Percentiles rank a stretch among this genome's conserved stretches.
phyloP scores from a whole-genome alignment of 2,113 vertebrate species.

The Craseonycteris thonglongyai region DNA sequence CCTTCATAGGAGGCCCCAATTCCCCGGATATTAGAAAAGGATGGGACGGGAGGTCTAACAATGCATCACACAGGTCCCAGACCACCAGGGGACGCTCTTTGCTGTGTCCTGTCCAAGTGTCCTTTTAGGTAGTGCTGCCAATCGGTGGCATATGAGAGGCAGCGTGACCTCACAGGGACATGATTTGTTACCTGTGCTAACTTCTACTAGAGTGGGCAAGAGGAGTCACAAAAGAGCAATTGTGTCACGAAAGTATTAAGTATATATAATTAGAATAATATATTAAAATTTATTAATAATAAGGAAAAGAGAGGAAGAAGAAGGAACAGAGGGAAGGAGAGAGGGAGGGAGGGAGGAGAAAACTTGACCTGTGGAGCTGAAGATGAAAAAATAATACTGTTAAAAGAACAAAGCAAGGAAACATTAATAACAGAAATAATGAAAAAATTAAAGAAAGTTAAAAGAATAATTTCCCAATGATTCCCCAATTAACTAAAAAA shows the following conservation, averaged over 20 bases:
- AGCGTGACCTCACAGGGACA: not conserved
- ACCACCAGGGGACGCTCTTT: not conserved
- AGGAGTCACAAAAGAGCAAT: not conserved
- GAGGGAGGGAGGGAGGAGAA: not conserved
- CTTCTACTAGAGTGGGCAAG: not conserved
- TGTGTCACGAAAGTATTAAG: not conserved
- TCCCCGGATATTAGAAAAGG: not conserved
- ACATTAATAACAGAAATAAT: not conserved
- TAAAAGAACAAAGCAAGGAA: not conserved
- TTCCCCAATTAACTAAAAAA: not conserved
- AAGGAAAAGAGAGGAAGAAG: too few relatives aligned
- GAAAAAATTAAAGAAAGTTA: not conserved
- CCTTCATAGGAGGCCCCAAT: not conserved
- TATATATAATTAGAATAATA: not conserved
- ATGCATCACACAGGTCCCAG: accelerated
- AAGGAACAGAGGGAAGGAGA: too few relatives aligned
- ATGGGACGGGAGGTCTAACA: not conserved
- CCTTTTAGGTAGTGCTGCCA: not conserved
- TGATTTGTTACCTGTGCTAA: not conserved
- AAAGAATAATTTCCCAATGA: not conserved
- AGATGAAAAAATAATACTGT: not conserved
- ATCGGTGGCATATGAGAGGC: not conserved
- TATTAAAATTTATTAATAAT: not conserved
- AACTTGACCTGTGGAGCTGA: not conserved
- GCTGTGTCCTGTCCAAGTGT: not conserved